phyloP scores from a whole-genome alignment of 2,888 invertebrate genomes.

The Bellardia pandia region DNA sequence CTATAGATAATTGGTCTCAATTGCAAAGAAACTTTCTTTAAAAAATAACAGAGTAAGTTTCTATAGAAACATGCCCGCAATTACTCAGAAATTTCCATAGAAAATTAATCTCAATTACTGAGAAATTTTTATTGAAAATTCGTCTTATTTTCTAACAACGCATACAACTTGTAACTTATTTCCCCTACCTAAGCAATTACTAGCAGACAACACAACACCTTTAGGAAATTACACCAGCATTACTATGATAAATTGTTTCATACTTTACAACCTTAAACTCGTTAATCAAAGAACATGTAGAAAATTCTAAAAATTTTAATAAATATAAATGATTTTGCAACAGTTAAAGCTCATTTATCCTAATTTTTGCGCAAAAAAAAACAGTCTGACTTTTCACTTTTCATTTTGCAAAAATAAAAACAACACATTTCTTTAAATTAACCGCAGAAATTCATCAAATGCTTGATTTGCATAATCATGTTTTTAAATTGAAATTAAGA shows the following conservation, averaged over 20 bases:
- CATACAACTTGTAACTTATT: no score
- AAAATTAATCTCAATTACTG: no score
- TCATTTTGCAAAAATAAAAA: neutral
- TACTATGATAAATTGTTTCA: neutral
- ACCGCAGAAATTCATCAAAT: constrained; percentile 32
- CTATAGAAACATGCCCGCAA: no score
- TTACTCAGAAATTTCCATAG: no score
- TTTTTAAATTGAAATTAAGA: constrained; percentile 58
- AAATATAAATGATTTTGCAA: constrained; percentile 36
- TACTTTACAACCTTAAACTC: neutral
- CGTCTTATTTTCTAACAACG: no score
- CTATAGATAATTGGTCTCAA: no score
- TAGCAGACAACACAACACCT: neutral
- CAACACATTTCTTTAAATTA: constrained; percentile 7
- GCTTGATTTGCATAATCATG: constrained; percentile 61
- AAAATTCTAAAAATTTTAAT: constrained; percentile 6
- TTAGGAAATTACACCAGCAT: neutral
- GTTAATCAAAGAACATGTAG: neutral
- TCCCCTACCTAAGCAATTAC: no score
- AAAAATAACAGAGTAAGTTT: no score
- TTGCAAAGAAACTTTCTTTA: no score
- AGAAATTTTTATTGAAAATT: no score
- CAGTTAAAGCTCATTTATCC: constrained; percentile 19
- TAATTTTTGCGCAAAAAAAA: neutral
- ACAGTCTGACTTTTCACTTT: neutral